A percentile compares a stretch with the other conserved stretches of the same genome.
Conservation (phyloP, 2,888 invertebrate genomes). For the Theristus sp. region DNA sequence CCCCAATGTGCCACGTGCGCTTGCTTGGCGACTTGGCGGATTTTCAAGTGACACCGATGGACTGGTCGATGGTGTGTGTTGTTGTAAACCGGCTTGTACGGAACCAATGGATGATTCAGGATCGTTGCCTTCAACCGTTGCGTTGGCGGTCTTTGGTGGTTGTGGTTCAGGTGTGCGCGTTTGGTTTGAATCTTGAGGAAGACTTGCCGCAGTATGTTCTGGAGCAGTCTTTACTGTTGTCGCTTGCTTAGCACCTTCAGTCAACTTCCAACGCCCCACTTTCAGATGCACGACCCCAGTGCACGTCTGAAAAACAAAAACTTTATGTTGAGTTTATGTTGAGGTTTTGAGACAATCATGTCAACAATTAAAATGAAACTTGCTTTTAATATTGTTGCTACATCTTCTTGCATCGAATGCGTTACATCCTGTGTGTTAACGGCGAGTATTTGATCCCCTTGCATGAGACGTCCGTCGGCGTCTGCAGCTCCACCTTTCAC, state of each 20-base stretch:
- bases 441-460: slow-evolving; percentile 70
- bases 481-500: slow-evolving; percentile 72
- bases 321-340: too few relatives aligned
- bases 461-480: slow-evolving; percentile 65
- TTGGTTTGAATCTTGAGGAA: neutral
- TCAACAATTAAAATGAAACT: neutral
- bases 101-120: too few relatives aligned
- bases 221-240: too few relatives aligned
- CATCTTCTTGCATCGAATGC: slow-evolving; percentile 50
- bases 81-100: too few relatives aligned
- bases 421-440: slow-evolving; percentile 63
- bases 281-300: slow-evolving; percentile 23
- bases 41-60: too few relatives aligned
- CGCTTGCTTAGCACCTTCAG: too few relatives aligned
- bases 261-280: slow-evolving; percentile 26
- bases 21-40: slow-evolving; percentile 6
- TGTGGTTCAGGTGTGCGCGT: neutral
- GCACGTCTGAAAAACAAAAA: slow-evolving; percentile 18
- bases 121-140: too few relatives aligned
- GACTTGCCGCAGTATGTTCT: too few relatives aligned
- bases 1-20: too few relatives aligned
- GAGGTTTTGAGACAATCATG: too few relatives aligned
- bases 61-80: too few relatives aligned
- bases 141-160: neutral
- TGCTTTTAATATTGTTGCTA: slow-evolving; percentile 64